A percentile compares a stretch with the other conserved stretches of the same genome.
phyloP scores from a whole-genome alignment of 2,888 invertebrate genomes.

The Andrena camellia region DNA sequence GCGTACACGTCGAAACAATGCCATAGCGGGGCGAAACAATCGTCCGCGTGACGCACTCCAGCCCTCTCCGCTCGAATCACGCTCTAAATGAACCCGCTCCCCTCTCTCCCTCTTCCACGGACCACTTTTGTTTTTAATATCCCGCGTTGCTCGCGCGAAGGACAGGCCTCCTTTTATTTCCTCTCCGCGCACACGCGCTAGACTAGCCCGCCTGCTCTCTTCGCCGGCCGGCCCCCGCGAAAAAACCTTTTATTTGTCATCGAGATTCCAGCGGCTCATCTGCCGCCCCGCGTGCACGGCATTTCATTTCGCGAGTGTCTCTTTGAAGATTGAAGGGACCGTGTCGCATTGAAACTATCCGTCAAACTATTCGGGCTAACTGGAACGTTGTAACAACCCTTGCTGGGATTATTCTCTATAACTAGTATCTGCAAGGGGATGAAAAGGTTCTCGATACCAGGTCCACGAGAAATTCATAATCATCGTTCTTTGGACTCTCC shows the following conservation, averaged over 20 bases:
- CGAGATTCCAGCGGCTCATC: slow-evolving; percentile 24
- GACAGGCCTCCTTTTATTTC: slow-evolving; percentile 46
- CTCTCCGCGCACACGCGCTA: slow-evolving; percentile 13
- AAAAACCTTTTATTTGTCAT: slow-evolving; percentile 40
- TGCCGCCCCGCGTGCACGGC: neutral
- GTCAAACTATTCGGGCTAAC: neutral
- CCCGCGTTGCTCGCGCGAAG: slow-evolving; percentile 49
- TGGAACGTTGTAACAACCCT: too few relatives aligned
- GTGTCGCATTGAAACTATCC: neutral
- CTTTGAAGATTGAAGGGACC: neutral
- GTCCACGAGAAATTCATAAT: slow-evolving; percentile 22
- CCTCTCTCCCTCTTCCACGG: neutral
- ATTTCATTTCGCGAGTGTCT: slow-evolving; percentile 39
- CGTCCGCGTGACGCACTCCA: slow-evolving; percentile 57
- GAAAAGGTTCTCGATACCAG: slow-evolving; percentile 25
- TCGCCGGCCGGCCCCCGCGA: neutral
- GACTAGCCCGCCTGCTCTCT: slow-evolving; percentile 14
- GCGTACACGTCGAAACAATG: slow-evolving; percentile 60
- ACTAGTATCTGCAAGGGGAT: neutral
- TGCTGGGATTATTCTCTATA: too few relatives aligned
- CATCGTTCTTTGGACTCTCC: slow-evolving; percentile 34
- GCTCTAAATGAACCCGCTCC: slow-evolving; percentile 64
- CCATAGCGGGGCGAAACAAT: slow-evolving; percentile 54
- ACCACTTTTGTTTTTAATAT: slow-evolving; percentile 70
- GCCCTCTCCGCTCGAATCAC: slow-evolving; percentile 54